A percentile compares a stretch with the other conserved stretches of the same genome.
Evolutionary conservation across 2,113 vertebrate genomes (phyloP).

Genomic region (Psilopsiagon aymara): DNA sequence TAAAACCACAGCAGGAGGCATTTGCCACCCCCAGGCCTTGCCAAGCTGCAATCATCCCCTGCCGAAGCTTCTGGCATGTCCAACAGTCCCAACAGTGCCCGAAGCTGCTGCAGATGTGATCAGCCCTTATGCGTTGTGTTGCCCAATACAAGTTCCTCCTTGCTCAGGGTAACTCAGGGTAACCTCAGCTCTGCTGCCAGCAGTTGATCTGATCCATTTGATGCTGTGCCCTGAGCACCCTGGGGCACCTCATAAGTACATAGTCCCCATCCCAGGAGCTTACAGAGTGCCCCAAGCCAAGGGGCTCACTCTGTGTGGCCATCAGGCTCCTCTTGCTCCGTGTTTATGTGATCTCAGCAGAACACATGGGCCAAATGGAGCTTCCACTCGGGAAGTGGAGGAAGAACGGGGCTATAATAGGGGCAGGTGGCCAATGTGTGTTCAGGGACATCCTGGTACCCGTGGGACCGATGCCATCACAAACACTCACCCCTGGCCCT

Average conservation of each 20-base stretch:
- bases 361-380: rapidly evolving
- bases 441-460: not conserved
- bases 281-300: not conserved
- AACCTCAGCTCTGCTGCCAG: not conserved
- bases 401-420: not conserved
- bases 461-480: not conserved
- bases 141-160: not conserved
- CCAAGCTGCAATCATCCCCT: not conserved
- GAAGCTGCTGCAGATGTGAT: rapidly evolving
- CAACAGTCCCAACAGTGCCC: not conserved
- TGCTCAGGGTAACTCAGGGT: not conserved
- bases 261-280: not conserved
- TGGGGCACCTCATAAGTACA: not conserved
- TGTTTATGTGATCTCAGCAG: not conserved
- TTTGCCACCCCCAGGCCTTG: not conserved
- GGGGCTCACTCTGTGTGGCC: rapidly evolving
- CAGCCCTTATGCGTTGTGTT: rapidly evolving
- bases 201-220: not conserved
- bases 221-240: not conserved
- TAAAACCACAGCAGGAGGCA: not conserved
- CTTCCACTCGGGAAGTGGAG: not conserved
- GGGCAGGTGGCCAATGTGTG: not conserved
- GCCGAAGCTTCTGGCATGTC: not conserved
- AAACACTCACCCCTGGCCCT: rapidly evolving
- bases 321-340: rapidly evolving